phyloP scores from a whole-genome alignment of 2,113 vertebrate genomes.

The Crocuta crocuta region DNA sequence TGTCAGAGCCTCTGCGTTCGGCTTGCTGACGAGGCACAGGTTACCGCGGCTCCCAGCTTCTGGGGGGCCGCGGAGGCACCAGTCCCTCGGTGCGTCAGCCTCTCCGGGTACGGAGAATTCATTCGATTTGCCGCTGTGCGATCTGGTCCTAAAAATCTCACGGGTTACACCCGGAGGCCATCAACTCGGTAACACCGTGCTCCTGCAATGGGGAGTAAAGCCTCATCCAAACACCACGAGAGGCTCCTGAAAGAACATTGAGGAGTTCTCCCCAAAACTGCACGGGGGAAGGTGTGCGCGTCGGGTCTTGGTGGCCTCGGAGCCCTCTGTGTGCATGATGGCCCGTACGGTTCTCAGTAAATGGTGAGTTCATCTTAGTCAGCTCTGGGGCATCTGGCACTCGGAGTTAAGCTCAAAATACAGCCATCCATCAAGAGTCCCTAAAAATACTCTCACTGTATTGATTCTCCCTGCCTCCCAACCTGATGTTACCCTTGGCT shows the following conservation, averaged over 20 bases:
- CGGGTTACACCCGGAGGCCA: rapidly evolving
- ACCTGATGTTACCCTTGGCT: constrained; percentile 69
- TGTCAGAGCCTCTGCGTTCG: constrained; percentile 75
- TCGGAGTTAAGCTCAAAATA: constrained; percentile 70
- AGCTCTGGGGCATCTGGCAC: constrained; percentile 78
- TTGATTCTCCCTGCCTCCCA: constrained; percentile 76
- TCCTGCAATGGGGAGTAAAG: neutral
- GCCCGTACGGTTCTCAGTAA: constrained; percentile 69
- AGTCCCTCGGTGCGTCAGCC: neutral
- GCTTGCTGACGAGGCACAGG: constrained; percentile 76
- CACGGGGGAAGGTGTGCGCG: neutral
- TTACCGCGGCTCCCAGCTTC: constrained; percentile 70
- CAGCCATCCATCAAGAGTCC: constrained; percentile 85
- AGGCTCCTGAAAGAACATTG: neutral
- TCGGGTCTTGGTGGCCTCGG: rapidly evolving
- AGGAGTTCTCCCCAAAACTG: neutral
- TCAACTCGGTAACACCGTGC: rapidly evolving
- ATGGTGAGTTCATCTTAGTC: constrained; percentile 85
- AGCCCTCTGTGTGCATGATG: neutral
- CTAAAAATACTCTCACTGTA: constrained; percentile 75
- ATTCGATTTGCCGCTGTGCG: rapidly evolving
- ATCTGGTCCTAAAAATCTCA: neutral
- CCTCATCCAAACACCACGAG: rapidly evolving
- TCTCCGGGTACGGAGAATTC: neutral
- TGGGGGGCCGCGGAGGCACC: neutral